Percentiles rank a stretch among this genome's conserved stretches.
Conservation (phyloP, 2,888 invertebrate genomes). For the Helicoverpa assulta region DNA sequence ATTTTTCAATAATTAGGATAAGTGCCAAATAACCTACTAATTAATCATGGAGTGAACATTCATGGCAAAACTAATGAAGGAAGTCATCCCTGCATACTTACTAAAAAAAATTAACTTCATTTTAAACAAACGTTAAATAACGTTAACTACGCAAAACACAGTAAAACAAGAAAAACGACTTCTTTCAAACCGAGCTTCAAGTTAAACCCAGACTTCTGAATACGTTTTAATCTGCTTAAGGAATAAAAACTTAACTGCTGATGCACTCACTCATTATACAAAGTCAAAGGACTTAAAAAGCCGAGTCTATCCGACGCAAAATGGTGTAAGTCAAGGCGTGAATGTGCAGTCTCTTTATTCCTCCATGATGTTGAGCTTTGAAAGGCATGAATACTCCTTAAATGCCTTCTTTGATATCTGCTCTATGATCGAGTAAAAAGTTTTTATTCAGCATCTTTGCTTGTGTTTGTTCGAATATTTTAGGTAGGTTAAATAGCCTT, state of each 20-base stretch:
- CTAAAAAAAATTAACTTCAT: too few species aligned
- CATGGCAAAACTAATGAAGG: too few species aligned
- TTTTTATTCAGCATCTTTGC: slow-evolving; percentile 27
- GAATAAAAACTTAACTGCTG: slow-evolving; percentile 34
- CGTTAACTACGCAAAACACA: background rate
- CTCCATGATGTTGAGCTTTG: slow-evolving; percentile 16
- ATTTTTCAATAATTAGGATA: too few species aligned
- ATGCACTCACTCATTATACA: slow-evolving; percentile 53
- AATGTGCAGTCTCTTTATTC: slow-evolving; percentile 57
- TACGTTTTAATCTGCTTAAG: slow-evolving; percentile 12
- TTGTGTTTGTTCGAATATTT: slow-evolving; percentile 5
- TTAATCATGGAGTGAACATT: too few species aligned
- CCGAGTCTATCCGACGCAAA: slow-evolving; percentile 30
- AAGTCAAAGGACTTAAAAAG: slow-evolving; percentile 61
- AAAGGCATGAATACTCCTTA: slow-evolving; percentile 31
- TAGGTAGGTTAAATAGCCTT: slow-evolving; percentile 4
- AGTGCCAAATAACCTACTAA: too few species aligned
- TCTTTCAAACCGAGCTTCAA: background rate
- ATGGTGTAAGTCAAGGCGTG: slow-evolving; percentile 42
- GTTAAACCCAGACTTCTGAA: slow-evolving; percentile 19
- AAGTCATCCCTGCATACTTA: too few species aligned
- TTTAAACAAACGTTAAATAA: background rate
- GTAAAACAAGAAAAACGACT: background rate
- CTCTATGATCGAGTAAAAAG: slow-evolving; percentile 37
- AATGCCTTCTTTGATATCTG: slow-evolving; percentile 40